Percentiles rank a stretch among this genome's conserved stretches.
Conservation (phyloP, 2,113 vertebrate genomes). For the Coreoperca whiteheadi region DNA sequence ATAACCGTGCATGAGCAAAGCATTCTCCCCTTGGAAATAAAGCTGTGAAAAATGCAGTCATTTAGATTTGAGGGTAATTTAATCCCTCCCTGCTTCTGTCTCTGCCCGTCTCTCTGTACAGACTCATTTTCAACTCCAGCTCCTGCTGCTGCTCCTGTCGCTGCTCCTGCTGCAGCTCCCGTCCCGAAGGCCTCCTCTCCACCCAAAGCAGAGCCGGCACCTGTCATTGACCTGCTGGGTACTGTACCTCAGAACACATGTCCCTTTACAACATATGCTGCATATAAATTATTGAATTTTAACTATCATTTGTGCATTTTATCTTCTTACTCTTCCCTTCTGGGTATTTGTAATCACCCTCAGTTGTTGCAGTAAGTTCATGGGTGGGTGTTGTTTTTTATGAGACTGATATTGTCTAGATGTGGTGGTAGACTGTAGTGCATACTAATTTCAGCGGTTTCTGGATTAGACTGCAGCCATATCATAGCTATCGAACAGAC, state of each 20-base stretch:
- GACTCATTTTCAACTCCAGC: constrained; percentile 67
- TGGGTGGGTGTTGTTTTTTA: neutral
- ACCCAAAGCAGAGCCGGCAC: constrained; percentile 89
- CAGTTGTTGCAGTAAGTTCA: constrained; percentile 15
- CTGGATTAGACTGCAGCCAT: neutral
- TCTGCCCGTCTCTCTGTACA: constrained; percentile 44
- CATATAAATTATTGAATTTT: neutral
- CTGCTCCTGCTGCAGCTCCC: constrained; percentile 67
- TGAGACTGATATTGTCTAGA: neutral
- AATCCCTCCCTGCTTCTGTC: constrained; percentile 4
- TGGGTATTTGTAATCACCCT: neutral
- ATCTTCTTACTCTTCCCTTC: neutral
- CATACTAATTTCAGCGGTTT: neutral
- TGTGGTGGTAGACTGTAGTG: constrained; percentile 8
- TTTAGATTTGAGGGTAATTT: neutral
- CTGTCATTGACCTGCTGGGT: constrained; percentile 98
- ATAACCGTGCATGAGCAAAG: constrained; percentile 13
- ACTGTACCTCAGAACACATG: constrained; percentile 73
- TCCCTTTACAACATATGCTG: neutral
- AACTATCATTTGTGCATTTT: neutral
- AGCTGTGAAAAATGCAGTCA: neutral
- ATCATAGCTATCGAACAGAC: neutral
- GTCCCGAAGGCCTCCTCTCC: constrained; percentile 88
- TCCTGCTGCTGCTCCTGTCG: constrained; percentile 70
- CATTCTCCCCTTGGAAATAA: constrained; percentile 3